Percentiles rank a stretch among this genome's conserved stretches.
These are phyloP conservation scores for Thysanoteuthis rhombus DNA, from an alignment of 2,888 invertebrate species.

Conservation along the genomic window DNA sequence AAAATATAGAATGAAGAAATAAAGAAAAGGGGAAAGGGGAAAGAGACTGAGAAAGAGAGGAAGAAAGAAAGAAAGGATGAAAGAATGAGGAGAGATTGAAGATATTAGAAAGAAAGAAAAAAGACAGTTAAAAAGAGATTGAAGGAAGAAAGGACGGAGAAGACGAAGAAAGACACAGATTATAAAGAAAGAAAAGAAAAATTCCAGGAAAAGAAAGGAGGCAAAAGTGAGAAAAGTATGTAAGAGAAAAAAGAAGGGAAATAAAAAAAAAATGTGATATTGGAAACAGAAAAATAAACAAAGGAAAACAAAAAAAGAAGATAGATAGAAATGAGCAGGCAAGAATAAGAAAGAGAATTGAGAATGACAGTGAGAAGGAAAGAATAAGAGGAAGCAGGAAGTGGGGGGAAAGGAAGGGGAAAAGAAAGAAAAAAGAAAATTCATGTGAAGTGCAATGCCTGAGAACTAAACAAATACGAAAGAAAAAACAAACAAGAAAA, in stretches of 20 bases:
- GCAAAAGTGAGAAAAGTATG: background rate
- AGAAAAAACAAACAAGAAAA: too few relatives aligned
- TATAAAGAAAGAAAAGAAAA: background rate
- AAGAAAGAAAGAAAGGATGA: background rate
- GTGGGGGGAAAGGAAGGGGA: too few relatives aligned
- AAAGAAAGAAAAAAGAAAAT: too few relatives aligned
- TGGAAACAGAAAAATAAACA: too few relatives aligned
- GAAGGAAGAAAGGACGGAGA: background rate
- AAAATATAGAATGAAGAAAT: background rate
- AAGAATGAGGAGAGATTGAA: background rate
- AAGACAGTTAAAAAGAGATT: background rate
- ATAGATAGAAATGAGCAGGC: background rate
- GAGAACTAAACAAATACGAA: too few relatives aligned
- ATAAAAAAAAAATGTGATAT: background rate
- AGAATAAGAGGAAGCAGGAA: too few relatives aligned
- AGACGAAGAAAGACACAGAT: background rate
- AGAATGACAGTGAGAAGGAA: too few relatives aligned
- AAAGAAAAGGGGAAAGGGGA: background rate
- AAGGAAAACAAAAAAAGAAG: background rate
- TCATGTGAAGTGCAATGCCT: too few relatives aligned
- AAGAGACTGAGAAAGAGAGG: background rate
- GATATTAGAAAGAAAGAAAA: background rate
- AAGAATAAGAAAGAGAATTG: too few relatives aligned
- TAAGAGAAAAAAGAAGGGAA: background rate
- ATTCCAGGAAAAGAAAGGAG: background rate